Conservation (phyloP, 37 sponge, comb jelly and placozoan species). For the Hexactinellida sp. region DNA sequence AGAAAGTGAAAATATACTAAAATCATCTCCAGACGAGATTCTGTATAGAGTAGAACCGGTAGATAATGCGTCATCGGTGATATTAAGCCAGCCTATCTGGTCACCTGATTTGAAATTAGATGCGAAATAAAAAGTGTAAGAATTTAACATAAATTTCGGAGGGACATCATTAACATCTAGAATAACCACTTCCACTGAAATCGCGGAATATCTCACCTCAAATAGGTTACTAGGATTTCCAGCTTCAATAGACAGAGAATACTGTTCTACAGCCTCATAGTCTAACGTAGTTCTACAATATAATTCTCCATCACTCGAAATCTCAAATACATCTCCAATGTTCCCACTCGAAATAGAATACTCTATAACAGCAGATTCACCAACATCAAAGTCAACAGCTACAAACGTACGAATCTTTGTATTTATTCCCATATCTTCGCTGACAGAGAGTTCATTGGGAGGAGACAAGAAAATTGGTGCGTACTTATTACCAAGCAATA, state of each 20-base stretch:
- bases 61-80: neutral
- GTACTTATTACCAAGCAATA: neutral
- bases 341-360: constrained; percentile 11
- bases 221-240: neutral
- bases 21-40: neutral
- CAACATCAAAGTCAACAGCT: neutral
- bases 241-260: neutral
- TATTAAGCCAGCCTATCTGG: neutral
- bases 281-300: neutral
- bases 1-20: neutral
- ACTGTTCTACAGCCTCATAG: neutral
- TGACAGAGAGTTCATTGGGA: neutral
- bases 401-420: neutral
- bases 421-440: neutral
- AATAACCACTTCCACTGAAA: neutral
- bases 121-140: neutral
- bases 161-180: neutral
- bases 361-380: neutral
- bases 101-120: neutral
- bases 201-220: neutral
- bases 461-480: neutral
- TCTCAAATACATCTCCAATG: constrained; percentile 17
- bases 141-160: neutral
- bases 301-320: neutral
- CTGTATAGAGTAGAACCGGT: neutral